Percentiles rank a stretch among this genome's conserved stretches.
These are phyloP conservation scores for Oreochromis niloticus DNA, from an alignment of 2,113 vertebrate species.

Conservation along the genomic window DNA sequence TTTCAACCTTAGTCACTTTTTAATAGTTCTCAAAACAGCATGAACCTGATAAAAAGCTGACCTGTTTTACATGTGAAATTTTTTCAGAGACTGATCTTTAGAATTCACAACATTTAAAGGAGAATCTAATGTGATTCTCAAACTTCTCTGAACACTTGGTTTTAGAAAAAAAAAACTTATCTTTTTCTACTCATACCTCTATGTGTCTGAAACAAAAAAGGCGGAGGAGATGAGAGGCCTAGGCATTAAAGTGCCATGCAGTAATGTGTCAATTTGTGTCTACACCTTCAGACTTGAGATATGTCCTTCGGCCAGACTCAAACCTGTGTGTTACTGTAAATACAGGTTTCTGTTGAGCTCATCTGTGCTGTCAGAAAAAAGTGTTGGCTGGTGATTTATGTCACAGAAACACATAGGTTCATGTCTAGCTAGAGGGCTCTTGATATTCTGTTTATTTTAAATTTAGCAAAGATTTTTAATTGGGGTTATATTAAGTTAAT, in stretches of 20 bases:
- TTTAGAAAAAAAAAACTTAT: background rate
- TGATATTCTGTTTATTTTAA: background rate
- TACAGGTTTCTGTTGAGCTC: background rate
- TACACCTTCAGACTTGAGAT: background rate
- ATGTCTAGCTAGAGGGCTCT: background rate
- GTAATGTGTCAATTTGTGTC: background rate
- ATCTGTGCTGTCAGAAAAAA: background rate
- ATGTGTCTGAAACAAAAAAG: background rate
- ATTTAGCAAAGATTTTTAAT: background rate
- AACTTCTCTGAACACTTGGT: background rate
- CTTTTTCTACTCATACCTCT: background rate
- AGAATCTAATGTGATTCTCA: background rate
- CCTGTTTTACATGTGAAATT: background rate
- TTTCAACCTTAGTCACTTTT: background rate
- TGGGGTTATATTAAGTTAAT: accelerated
- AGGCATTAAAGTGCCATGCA: background rate
- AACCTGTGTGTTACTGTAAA: background rate
- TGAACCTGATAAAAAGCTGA: background rate
- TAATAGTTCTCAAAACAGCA: background rate
- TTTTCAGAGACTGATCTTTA: background rate
- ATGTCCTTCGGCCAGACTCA: background rate
- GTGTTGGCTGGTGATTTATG: background rate
- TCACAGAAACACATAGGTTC: background rate
- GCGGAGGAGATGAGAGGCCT: background rate
- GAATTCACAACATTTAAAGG: background rate